phyloP scores from a whole-genome alignment of 2,797 vertebrate species.

The Melanotaenia maccullochi region DNA sequence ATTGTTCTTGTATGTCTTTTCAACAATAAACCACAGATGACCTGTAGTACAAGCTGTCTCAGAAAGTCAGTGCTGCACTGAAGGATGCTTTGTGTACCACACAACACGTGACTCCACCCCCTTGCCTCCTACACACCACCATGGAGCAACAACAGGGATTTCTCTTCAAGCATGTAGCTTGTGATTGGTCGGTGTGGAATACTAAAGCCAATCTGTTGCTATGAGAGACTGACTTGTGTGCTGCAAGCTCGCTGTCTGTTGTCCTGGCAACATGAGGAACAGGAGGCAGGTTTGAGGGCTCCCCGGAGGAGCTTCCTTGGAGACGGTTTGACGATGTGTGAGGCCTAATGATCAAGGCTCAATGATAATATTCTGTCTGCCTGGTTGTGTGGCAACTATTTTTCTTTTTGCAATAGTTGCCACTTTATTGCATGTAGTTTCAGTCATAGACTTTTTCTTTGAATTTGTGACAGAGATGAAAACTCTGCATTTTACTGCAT shows the following conservation, averaged over 20 bases:
- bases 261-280: constrained; percentile 76
- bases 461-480: too few species aligned
- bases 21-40: constrained; percentile 21
- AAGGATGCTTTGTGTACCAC: constrained; percentile 59
- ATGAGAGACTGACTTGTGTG: constrained; percentile 63
- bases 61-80: constrained; percentile 9
- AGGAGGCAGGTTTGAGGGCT: constrained; percentile 67
- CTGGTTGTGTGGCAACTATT: neutral
- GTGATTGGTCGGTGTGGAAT: constrained; percentile 65
- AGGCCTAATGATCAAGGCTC: constrained; percentile 46
- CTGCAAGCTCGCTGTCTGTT: constrained; percentile 71
- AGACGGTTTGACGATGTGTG: constrained; percentile 59
- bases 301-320: constrained; percentile 50
- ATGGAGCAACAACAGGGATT: constrained; percentile 63
- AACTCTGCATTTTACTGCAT: too few species aligned
- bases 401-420: neutral
- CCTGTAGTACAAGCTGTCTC: constrained; percentile 16
- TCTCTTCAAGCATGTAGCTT: constrained; percentile 42
- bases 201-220: constrained; percentile 78
- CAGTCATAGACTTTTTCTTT: neutral
- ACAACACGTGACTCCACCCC: constrained; percentile 39
- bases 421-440: neutral
- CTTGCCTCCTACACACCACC: constrained; percentile 46
- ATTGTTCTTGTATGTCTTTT: neutral
- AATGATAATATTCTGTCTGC: constrained; percentile 16